phyloP scores from a whole-genome alignment of 2,797 vertebrate species.

The Lagocephalus sceleratus region DNA sequence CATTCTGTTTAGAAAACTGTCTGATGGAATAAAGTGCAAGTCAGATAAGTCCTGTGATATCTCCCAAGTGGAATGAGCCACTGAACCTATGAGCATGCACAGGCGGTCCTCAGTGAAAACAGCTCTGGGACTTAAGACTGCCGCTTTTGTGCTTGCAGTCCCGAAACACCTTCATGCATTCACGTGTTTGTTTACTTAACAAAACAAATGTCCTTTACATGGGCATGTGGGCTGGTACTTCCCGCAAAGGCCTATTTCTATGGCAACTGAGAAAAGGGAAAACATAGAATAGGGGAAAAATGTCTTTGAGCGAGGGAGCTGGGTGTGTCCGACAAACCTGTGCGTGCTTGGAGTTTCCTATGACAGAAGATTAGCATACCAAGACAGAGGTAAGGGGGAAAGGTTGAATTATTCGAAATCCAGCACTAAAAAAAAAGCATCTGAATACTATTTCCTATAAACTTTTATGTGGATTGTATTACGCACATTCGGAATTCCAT shows the following conservation, averaged over 20 bases:
- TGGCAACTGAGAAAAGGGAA: constrained; percentile 55
- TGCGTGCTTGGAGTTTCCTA: constrained; percentile 16
- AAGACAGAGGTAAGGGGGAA: not conserved
- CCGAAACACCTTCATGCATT: constrained; percentile 27
- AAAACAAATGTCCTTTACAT: constrained; percentile 73
- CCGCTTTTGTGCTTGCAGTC: no score
- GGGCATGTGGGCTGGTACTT: constrained; percentile 45
- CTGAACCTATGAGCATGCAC: constrained; percentile 35
- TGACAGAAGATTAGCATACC: not conserved
- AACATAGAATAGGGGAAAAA: constrained; percentile 31
- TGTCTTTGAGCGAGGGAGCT: constrained; percentile 22
- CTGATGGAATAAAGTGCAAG: constrained; percentile 36
- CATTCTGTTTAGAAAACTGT: constrained; percentile 35
- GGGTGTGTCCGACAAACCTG: constrained; percentile 42
- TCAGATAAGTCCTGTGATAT: constrained; percentile 37
- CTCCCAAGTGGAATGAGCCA: constrained; percentile 18
- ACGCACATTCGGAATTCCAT: no score
- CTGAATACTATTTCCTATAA: no score
- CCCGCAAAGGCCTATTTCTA: constrained; percentile 57
- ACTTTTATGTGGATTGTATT: no score
- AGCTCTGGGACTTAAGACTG: no score
- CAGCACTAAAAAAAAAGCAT: no score
- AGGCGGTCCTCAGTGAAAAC: no score
- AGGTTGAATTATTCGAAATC: no score
- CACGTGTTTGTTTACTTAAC: constrained; percentile 60